These are phyloP conservation scores for Montipora capricornis DNA, from an alignment of 64 coral and sea anemone species.

Conservation along the genomic window DNA sequence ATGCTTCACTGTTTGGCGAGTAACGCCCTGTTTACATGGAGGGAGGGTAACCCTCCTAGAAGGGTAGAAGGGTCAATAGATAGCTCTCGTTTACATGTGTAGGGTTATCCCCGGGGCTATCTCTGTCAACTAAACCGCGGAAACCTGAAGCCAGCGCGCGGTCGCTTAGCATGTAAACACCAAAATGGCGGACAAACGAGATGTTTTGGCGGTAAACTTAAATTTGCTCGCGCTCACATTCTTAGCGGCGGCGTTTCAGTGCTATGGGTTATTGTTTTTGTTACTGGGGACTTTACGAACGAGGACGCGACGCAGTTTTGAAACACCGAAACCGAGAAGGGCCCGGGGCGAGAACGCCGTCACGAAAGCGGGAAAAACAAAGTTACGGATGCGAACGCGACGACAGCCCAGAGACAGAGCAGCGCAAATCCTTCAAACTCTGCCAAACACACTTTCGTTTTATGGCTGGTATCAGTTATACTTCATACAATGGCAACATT, in stretches of 20 bases:
- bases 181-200: constrained; percentile 24
- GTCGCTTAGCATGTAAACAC: neutral
- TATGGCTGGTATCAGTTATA: too few species aligned
- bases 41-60: constrained; percentile 9
- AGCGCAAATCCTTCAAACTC: too few species aligned
- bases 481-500: too few species aligned
- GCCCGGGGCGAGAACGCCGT: too few species aligned
- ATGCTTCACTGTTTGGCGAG: too few species aligned
- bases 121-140: neutral
- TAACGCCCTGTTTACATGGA: constrained; percentile 2
- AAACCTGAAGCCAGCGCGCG: neutral
- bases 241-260: constrained; percentile 18
- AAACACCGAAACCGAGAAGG: too few species aligned
- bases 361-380: too few species aligned
- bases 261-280: constrained; percentile 44
- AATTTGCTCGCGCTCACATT: neutral
- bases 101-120: neutral
- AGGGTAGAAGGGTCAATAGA: constrained; percentile 11
- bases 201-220: constrained; percentile 11
- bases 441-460: too few species aligned
- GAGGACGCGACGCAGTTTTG: too few species aligned
- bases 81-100: constrained; percentile 1
- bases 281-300: neutral
- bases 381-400: too few species aligned
- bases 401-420: too few species aligned